These are phyloP conservation scores for Labeo calbasu DNA, from an alignment of 2,797 vertebrate species.

Conservation along the genomic window DNA sequence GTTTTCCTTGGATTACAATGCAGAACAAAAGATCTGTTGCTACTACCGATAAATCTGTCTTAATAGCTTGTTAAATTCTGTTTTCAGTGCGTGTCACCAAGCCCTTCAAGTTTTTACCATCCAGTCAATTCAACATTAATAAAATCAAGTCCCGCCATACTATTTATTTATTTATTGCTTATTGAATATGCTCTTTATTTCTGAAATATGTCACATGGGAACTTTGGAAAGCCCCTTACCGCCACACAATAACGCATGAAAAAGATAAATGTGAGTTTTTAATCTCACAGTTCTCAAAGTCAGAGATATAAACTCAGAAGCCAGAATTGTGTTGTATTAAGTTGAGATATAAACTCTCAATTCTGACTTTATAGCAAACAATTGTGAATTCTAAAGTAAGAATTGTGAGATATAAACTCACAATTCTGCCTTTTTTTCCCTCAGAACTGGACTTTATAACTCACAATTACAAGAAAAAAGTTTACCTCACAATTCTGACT, in stretches of 20 bases:
- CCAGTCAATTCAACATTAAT: background rate
- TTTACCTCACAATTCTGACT: background rate
- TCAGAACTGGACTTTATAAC: background rate
- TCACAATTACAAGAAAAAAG: background rate
- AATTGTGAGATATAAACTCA: background rate
- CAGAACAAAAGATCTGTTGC: background rate
- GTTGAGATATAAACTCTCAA: background rate
- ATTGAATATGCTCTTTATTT: background rate
- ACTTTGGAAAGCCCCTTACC: background rate
- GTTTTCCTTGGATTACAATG: background rate
- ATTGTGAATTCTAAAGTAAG: background rate
- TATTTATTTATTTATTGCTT: background rate
- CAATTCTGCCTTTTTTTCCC: background rate
- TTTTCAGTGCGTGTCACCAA: background rate
- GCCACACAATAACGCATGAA: background rate
- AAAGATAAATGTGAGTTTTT: background rate
- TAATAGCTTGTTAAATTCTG: background rate
- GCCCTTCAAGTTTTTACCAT: background rate
- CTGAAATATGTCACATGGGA: background rate
- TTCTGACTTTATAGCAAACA: background rate
- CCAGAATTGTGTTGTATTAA: background rate
- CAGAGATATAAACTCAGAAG: background rate
- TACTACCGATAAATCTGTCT: background rate
- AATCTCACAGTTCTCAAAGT: background rate
- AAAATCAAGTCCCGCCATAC: background rate